Conservation (phyloP, 2,797 vertebrate genomes). For the Hirundo rustica region DNA sequence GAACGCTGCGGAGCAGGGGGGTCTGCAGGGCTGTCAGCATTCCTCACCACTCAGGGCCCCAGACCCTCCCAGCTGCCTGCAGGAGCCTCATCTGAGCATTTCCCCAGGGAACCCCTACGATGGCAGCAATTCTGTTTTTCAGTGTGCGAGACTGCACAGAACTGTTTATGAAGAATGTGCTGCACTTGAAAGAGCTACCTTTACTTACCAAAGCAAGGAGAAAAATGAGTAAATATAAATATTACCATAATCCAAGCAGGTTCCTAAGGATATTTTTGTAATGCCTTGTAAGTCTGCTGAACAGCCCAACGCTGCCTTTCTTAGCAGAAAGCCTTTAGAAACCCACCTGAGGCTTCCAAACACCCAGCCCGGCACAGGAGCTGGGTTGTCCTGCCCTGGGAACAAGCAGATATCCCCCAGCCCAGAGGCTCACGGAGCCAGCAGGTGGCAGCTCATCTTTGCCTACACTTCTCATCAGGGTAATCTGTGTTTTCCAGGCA, state of each 20-base stretch:
- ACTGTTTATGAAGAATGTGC: background rate
- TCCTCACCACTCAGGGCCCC: conserved; percentile 44
- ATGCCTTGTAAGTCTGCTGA: background rate
- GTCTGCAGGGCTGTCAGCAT: background rate
- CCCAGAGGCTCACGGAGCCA: background rate
- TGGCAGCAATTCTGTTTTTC: conserved; percentile 36
- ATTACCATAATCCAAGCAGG: background rate
- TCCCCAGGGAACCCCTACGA: background rate
- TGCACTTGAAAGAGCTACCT: background rate
- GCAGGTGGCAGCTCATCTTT: conserved; percentile 44
- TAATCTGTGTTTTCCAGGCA: background rate
- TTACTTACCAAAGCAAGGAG: background rate
- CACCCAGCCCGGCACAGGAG: background rate
- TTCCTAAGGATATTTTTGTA: background rate
- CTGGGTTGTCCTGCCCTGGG: background rate
- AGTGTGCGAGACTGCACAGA: background rate
- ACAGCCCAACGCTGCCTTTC: background rate
- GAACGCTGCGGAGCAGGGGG: background rate
- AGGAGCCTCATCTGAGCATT: conserved; percentile 4
- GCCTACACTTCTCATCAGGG: background rate
- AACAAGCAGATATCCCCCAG: background rate
- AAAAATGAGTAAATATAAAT: background rate
- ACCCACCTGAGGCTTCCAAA: background rate
- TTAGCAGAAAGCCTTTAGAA: background rate
- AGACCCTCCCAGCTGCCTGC: conserved; percentile 41